These are phyloP conservation scores for Apotomis capreana DNA, from an alignment of 2,888 invertebrate genomes.

Conservation along the genomic window DNA sequence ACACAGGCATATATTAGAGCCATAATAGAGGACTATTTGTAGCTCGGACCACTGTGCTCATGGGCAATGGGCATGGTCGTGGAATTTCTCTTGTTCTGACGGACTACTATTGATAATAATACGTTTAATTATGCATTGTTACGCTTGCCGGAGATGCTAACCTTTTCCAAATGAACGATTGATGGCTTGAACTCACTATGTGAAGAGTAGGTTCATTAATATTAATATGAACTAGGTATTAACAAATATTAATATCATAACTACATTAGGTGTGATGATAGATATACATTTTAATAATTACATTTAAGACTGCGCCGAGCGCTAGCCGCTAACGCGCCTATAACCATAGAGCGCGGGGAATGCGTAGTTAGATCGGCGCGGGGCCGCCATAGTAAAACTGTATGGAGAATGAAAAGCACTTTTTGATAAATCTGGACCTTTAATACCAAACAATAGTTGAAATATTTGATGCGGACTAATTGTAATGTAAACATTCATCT, in stretches of 20 bases:
- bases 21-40: conserved; percentile 56
- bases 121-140: conserved; percentile 2
- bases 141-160: neutral
- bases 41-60: conserved; percentile 42
- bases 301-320: no score
- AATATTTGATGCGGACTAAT: no score
- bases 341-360: no score
- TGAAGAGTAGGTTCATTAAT: neutral
- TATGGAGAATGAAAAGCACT: no score
- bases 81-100: conserved; percentile 8
- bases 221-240: neutral
- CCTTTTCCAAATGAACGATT: conserved; percentile 1
- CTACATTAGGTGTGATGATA: neutral
- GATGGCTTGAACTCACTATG: neutral
- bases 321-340: no score
- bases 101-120: conserved; percentile 25
- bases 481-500: no score
- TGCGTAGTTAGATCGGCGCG: no score
- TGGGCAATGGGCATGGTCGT: conserved; percentile 28
- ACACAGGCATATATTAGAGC: conserved; percentile 48
- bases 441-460: no score
- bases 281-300: no score
- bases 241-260: neutral
- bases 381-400: no score
- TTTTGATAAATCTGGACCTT: no score